These are phyloP conservation scores for Regulus satrapa DNA, from an alignment of 2,113 vertebrate species.

Conservation along the genomic window DNA sequence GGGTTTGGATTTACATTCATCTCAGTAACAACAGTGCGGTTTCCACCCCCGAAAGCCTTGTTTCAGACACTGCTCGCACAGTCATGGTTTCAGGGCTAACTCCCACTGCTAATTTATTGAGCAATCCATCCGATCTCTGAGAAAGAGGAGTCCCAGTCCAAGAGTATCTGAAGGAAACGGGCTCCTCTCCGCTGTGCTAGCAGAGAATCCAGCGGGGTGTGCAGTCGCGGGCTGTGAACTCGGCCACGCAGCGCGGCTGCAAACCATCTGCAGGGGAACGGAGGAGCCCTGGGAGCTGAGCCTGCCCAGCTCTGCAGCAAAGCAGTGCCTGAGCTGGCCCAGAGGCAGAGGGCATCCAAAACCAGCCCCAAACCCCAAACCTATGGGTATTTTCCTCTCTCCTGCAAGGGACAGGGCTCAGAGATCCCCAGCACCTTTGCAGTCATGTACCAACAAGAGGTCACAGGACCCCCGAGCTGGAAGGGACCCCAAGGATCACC, in stretches of 20 bases:
- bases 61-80: not conserved
- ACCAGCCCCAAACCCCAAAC: fast-evolving
- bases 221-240: too few species aligned
- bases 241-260: too few species aligned
- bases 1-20: not conserved
- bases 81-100: not conserved
- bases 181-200: not conserved
- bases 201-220: not conserved
- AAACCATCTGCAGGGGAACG: not conserved
- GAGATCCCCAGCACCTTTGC: not conserved
- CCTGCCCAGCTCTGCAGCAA: not conserved
- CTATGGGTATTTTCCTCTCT: fast-evolving
- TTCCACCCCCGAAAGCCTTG: not conserved
- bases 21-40: not conserved
- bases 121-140: not conserved
- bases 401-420: not conserved
- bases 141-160: not conserved
- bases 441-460: not conserved
- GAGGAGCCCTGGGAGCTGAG: fast-evolving
- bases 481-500: not conserved
- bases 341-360: not conserved
- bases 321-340: not conserved
- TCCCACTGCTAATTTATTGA: not conserved
- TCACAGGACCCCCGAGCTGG: not conserved
- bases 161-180: too few species aligned